Percentiles rank a stretch among this genome's conserved stretches.
These are phyloP conservation scores for Pollenia labialis DNA, from an alignment of 2,888 invertebrate genomes.

Conservation along the genomic window DNA sequence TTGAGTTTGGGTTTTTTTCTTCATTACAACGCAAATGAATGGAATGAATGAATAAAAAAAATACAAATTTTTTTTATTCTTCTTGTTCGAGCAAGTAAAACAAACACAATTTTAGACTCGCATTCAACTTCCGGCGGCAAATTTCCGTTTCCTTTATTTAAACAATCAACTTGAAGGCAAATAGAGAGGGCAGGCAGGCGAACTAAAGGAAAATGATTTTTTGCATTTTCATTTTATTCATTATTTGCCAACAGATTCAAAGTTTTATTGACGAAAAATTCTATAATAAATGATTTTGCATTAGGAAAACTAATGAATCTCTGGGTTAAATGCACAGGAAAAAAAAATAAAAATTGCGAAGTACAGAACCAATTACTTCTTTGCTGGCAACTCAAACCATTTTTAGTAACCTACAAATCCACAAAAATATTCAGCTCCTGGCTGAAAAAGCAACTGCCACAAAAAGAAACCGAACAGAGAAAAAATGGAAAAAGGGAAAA, in stretches of 20 bases:
- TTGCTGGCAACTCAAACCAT: slow-evolving; percentile 34
- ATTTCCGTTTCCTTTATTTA: slow-evolving; percentile 68
- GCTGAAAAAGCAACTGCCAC: neutral
- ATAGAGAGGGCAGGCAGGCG: neutral
- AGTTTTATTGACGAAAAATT: slow-evolving; percentile 71
- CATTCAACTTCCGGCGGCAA: slow-evolving; percentile 70
- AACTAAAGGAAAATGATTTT: neutral
- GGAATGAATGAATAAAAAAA: slow-evolving; percentile 12
- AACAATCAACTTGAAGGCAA: slow-evolving; percentile 16
- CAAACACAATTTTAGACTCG: slow-evolving; percentile 64
- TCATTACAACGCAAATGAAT: slow-evolving; percentile 33
- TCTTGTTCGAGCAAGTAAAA: slow-evolving; percentile 32
- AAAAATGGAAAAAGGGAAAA: slow-evolving; percentile 11
- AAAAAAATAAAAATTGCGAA: neutral
- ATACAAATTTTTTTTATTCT: neutral
- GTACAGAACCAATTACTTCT: slow-evolving; percentile 47
- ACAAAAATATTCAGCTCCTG: slow-evolving; percentile 31
- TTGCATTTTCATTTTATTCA: slow-evolving; percentile 57
- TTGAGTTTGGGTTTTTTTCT: slow-evolving; percentile 38
- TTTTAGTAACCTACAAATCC: slow-evolving; percentile 22
- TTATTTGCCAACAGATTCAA: slow-evolving; percentile 60
- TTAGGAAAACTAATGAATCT: slow-evolving; percentile 72
- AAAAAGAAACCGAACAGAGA: neutral
- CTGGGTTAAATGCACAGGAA: slow-evolving; percentile 10
- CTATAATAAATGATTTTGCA: slow-evolving; percentile 72